Base-by-base conservation (phyloP, 2,888 invertebrate genomes). In the Odontocerum albicorne region DNA sequence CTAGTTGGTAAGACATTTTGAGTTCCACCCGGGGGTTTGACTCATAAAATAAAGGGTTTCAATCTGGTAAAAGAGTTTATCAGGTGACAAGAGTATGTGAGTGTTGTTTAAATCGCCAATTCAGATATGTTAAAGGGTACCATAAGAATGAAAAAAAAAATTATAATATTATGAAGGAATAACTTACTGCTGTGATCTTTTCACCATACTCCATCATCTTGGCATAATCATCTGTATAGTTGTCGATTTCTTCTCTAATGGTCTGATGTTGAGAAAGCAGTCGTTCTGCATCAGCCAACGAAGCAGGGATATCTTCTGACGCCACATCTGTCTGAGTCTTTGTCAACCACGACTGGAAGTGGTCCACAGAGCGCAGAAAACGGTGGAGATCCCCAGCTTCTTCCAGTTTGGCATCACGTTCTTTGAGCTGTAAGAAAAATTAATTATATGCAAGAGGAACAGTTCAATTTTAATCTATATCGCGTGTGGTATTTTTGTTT, bases 121-220 rank as follows among this genome's bases (percentile, higher is more conserved):
- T n/a, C n/a, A n/a, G n/a, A n/a, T n/a, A n/a, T n/a, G n/a, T n/a
- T n/a, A n/a, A n/a, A n/a, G n/a, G n/a, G n/a, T n/a, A n/a, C n/a
- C n/a, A n/a, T n/a, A n/a, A n/a, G n/a, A n/a, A n/a, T n/a, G n/a
- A n/a, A n/a, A n/a, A n/a, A n/a, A n/a, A n/a, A n/a, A n/a, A n/a
- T n/a, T n/a, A n/a, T n/a, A n/a, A n/a, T n/a, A n/a, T n/a, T n/a
- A n/a, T n/a, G n/a, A 45, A 33, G 33, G 8, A 45, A 10, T 2
- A 17, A 56, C 82, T 76, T 62, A 86, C 85, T 55, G 90, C 87
- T 45, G 96, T 96, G 64, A 97, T 84, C 66, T 91, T 86, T 72
- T 96, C 96, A 35, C 99, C 99, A 68, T 98, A 99, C 68, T 97
- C 96, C 92, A 99, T 98, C 96, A 99, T 99, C 81, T 93, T 92